Conservation (phyloP, 2,888 invertebrate species). For the Drosophila ustulata region DNA sequence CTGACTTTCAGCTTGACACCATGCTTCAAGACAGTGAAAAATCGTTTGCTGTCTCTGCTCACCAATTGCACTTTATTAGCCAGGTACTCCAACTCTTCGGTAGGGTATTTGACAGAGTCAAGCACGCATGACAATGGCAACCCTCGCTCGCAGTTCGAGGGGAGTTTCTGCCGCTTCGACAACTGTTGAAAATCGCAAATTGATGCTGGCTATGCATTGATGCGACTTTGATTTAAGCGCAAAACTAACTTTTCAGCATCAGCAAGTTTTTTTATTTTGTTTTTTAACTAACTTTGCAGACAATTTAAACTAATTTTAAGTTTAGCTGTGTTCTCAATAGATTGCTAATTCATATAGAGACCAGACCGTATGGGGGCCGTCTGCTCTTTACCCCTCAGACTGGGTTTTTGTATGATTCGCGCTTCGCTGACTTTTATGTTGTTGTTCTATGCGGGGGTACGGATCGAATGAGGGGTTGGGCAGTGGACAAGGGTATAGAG, state of each 20-base stretch:
- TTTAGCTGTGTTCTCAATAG: constrained; percentile 23
- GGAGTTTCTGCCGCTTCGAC: constrained; percentile 39
- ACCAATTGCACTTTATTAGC: not conserved
- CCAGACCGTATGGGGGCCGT: not conserved
- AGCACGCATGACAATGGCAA: constrained; percentile 51
- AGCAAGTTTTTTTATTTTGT: not conserved
- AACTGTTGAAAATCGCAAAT: constrained; percentile 67
- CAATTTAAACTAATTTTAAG: constrained; percentile 29
- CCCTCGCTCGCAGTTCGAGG: constrained; percentile 32
- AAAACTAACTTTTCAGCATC: constrained; percentile 28
- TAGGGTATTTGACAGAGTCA: constrained; percentile 41
- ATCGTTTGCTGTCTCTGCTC: not conserved
- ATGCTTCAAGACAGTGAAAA: not conserved
- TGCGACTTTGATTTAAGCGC: constrained; percentile 44
- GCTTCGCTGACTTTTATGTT: constrained; percentile 45
- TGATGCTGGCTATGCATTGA: constrained; percentile 51
- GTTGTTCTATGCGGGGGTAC: constrained; percentile 25
- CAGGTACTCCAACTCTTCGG: not conserved
- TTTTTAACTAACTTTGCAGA: constrained; percentile 39
- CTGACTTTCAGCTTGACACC: not conserved
- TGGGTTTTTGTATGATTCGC: constrained; percentile 37
- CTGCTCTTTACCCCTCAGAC: not conserved
- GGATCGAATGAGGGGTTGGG: not conserved
- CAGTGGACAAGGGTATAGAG: constrained; percentile 15
- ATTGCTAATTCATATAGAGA: constrained; percentile 31